Base-by-base conservation (phyloP, 2,888 invertebrate genomes). In the Agrochola lota region DNA sequence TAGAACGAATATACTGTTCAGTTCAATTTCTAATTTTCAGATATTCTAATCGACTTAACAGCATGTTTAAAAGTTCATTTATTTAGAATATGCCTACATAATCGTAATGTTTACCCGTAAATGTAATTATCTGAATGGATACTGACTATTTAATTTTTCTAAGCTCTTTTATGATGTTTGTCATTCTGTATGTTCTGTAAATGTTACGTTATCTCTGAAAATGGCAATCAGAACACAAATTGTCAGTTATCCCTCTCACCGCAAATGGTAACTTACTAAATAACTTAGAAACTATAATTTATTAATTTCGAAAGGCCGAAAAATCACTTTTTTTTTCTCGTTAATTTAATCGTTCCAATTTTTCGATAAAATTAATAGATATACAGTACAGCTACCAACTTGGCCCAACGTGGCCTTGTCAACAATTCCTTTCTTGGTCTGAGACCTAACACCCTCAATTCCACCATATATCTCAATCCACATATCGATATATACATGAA, bases 241-340 rank as follows among this genome's bases (percentile, higher is more conserved):
- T 77, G 79, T 77, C 82, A 82, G 72, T 62, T 57, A 75, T 52
- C 72, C 64, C 5, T 67, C 46, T 69, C 23, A 71, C 15, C 40
- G n/a, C 62, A 63, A 64, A 17, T 60, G 60, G 71, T 78, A 72
- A 73, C 85, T 86, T 74, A 83, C 63, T 71, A 67, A 70, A 23
- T 84, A 77, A 71, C 81, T 81, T 78, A 85, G n/a, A 70, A 81
- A 79, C 71, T 85, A 83, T 83, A 80, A 80, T 84, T 81, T 81
- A 78, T 71, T 49, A 81, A 89, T 90, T 90, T 87, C 85, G 85
- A 90, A 92, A 93, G 91, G 92, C 91, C 92, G 88, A 91, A 91
- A 90, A 89, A 90, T 91, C 90, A 91, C 89, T 87, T 74, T 77
- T 85, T 85, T 88, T 78, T 85, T 85, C 73, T 89, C 84, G 82